phyloP scores from a whole-genome alignment of 1,140 invertebrate species.

The Drosophila truncata region DNA sequence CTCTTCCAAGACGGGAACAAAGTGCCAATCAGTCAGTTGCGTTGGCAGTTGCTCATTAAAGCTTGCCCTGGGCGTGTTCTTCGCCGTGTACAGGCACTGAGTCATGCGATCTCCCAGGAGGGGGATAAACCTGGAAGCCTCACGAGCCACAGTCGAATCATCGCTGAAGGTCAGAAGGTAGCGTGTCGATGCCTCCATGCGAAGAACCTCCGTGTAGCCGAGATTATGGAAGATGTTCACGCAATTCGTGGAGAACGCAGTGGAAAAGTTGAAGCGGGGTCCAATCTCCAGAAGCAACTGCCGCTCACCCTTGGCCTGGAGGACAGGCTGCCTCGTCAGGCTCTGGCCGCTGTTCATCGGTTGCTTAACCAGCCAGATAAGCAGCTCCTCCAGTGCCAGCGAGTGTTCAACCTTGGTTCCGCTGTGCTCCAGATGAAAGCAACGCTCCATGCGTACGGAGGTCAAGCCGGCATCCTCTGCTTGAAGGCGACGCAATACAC shows the following conservation, averaged over 20 bases:
- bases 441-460: constrained; percentile 90
- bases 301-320: constrained; percentile 23
- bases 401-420: constrained; percentile 69
- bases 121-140: constrained; percentile 87
- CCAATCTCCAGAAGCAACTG: constrained; percentile 89
- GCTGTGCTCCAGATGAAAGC: constrained; percentile 91
- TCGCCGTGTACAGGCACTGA: constrained; percentile 89
- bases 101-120: constrained; percentile 93
- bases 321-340: constrained; percentile 86
- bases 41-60: constrained; percentile 89
- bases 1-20: constrained; percentile 92
- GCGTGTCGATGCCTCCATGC: constrained; percentile 93
- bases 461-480: constrained; percentile 19
- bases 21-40: constrained; percentile 91
- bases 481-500: constrained; percentile 50
- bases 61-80: constrained; percentile 90
- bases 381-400: constrained; percentile 87
- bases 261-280: constrained; percentile 95
- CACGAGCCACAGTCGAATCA: constrained; percentile 58
- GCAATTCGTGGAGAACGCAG: constrained; percentile 97
- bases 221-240: constrained; percentile 96
- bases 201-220: constrained; percentile 89
- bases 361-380: constrained; percentile 90
- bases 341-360: constrained; percentile 87
- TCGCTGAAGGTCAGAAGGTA: constrained; percentile 89